phyloP scores from a whole-genome alignment of 1,140 invertebrate genomes.

The Battus philenor region DNA sequence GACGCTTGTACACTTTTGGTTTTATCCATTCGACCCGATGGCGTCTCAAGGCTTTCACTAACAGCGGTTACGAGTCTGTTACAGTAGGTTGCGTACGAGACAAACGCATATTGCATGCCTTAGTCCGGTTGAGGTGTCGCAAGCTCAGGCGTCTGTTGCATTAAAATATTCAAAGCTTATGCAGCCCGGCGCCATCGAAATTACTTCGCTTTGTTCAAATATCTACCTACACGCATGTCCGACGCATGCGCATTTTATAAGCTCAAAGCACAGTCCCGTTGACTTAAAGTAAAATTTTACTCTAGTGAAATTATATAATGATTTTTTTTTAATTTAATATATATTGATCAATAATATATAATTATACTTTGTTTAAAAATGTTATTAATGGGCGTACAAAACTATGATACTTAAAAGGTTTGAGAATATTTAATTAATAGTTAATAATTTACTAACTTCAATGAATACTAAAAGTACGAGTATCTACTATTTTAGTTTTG shows the following conservation, averaged over 20 bases:
- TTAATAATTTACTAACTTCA: too few relatives aligned
- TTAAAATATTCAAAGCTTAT: constrained; percentile 45
- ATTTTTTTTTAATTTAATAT: too few relatives aligned
- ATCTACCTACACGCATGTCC: constrained; percentile 1
- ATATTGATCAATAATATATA: too few relatives aligned
- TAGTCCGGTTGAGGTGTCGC: constrained; percentile 51
- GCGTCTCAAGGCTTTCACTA: constrained; percentile 32
- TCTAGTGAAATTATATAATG: too few relatives aligned
- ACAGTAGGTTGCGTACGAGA: constrained; percentile 32
- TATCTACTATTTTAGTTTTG: too few relatives aligned
- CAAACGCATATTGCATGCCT: constrained; percentile 52
- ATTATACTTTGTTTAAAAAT: too few relatives aligned
- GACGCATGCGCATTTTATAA: constrained; percentile 3
- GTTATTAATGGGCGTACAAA: too few relatives aligned
- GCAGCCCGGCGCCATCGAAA: constrained; percentile 41
- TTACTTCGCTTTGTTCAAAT: constrained; percentile 19
- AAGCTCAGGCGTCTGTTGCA: constrained; percentile 48
- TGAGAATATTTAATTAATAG: too few relatives aligned
- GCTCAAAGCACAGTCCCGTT: not conserved
- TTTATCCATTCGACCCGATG: constrained; percentile 19
- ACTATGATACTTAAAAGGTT: too few relatives aligned
- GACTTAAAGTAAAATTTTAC: not conserved
- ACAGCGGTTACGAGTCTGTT: constrained; percentile 17
- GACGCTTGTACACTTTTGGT: constrained; percentile 27
- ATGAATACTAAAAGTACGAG: too few relatives aligned